Percentiles rank a stretch among this genome's conserved stretches.
These are phyloP conservation scores for Chesias legatella DNA, from an alignment of 2,888 invertebrate genomes.

Conservation along the genomic window DNA sequence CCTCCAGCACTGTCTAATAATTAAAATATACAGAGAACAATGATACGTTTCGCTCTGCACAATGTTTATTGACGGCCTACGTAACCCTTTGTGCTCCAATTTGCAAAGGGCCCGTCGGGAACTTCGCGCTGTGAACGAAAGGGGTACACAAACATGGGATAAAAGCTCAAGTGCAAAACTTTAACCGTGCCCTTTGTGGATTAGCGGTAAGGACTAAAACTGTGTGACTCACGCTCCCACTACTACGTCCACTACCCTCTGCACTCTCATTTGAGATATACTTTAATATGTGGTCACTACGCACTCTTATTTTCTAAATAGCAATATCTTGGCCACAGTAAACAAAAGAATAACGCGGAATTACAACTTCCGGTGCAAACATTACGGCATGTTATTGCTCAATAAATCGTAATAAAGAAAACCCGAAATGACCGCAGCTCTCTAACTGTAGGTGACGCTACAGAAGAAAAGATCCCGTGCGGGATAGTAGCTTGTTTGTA, in stretches of 20 bases:
- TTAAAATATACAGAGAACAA: slow-evolving; percentile 74
- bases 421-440: slow-evolving; percentile 25
- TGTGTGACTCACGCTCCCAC: too few relatives aligned
- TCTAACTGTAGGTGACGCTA: slow-evolving; percentile 23
- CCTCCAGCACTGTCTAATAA: slow-evolving; percentile 60
- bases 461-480: slow-evolving; percentile 36
- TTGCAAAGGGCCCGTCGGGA: slow-evolving; percentile 47
- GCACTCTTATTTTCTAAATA: slow-evolving; percentile 8
- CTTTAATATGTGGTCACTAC: not conserved
- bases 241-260: too few relatives aligned
- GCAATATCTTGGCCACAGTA: slow-evolving; percentile 13
- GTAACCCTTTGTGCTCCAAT: slow-evolving; percentile 71
- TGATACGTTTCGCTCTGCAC: slow-evolving; percentile 67
- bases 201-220: too few relatives aligned
- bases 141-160: slow-evolving; percentile 20
- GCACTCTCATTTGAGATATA: not conserved
- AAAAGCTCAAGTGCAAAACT: slow-evolving; percentile 15
- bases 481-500: slow-evolving; percentile 33
- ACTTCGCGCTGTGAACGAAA: slow-evolving; percentile 17
- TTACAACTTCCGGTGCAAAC: slow-evolving; percentile 15
- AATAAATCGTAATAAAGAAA: slow-evolving; percentile 28
- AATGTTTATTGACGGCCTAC: slow-evolving; percentile 67
- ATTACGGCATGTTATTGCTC: slow-evolving; percentile 22
- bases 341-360: slow-evolving; percentile 21
- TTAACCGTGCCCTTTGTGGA: slow-evolving; percentile 1